A percentile compares a stretch with the other conserved stretches of the same genome.
Evolutionary conservation across 2,797 vertebrate species (phyloP).

Genomic region (Tiaroga cobitis): DNA sequence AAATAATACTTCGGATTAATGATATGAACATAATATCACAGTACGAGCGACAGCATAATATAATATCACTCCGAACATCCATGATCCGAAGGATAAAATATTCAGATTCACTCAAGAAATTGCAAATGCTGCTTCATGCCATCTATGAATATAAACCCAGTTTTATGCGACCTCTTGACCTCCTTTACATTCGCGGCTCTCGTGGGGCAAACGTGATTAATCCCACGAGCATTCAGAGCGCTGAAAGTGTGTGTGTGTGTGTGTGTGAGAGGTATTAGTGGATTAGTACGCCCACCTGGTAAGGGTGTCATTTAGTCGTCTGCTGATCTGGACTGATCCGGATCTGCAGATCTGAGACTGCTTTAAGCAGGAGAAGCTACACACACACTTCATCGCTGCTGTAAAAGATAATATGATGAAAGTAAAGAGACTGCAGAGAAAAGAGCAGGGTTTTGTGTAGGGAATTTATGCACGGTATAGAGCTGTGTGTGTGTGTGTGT

Average conservation of each 20-base stretch:
- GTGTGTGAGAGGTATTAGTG: too few species aligned
- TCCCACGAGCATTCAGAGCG: conserved; percentile 28
- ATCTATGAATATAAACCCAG: neutral
- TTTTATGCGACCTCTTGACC: neutral
- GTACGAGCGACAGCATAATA: neutral
- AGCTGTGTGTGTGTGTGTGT: too few species aligned
- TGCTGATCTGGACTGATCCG: conserved; percentile 62
- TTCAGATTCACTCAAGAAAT: neutral
- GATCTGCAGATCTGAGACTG: too few species aligned
- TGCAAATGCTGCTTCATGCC: neutral
- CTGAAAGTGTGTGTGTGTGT: neutral
- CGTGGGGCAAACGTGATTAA: conserved; percentile 29
- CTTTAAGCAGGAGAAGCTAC: too few species aligned
- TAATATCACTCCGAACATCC: neutral
- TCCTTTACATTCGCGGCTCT: neutral
- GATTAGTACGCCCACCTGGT: conserved; percentile 52
- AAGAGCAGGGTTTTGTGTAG: too few species aligned
- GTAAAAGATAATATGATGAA: too few species aligned
- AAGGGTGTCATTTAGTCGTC: conserved; percentile 73
- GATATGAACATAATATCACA: neutral
- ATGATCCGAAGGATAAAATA: neutral
- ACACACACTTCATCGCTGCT: too few species aligned
- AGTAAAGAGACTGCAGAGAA: too few species aligned
- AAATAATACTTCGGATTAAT: neutral
- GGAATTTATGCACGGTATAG: too few species aligned